Conservation (phyloP, 2,888 invertebrate species). For the Plagodis pulveraria region DNA sequence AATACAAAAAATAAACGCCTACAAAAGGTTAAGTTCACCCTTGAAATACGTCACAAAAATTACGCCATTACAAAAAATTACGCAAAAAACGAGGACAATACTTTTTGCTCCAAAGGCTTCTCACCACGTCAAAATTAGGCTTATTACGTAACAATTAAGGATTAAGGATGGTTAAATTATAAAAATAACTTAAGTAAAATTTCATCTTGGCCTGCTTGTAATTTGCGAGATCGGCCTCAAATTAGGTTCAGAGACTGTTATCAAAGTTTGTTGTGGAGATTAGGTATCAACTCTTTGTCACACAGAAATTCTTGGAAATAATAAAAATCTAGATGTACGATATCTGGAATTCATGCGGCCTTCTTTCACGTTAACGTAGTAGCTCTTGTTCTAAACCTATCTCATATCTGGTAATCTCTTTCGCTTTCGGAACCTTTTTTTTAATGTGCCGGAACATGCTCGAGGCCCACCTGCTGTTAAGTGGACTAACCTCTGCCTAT, state of each 20-base stretch:
- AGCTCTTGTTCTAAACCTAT: no score
- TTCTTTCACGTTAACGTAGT: no score
- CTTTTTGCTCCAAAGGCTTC: slow-evolving; percentile 26
- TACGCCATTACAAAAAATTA: slow-evolving; percentile 20
- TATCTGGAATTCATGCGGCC: no score
- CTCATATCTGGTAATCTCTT: no score
- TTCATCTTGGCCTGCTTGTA: slow-evolving; percentile 13
- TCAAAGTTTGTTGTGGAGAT: slow-evolving; percentile 9
- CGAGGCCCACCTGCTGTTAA: no score
- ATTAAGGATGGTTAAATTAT: slow-evolving; percentile 21
- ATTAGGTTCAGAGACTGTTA: slow-evolving; percentile 17
- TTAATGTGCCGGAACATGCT: no score
- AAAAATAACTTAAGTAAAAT: slow-evolving; percentile 26
- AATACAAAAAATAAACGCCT: slow-evolving; percentile 16
- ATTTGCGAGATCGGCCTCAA: slow-evolving; percentile 23
- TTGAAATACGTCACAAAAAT: slow-evolving; percentile 20
- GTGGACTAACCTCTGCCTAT: no score
- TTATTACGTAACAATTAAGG: slow-evolving; percentile 38
- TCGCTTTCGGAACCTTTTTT: no score
- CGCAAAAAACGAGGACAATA: slow-evolving; percentile 26
- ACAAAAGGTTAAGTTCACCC: slow-evolving; percentile 19
- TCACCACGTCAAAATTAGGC: slow-evolving; percentile 32
- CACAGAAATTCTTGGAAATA: background rate
- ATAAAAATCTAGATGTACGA: no score
- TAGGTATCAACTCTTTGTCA: background rate